Evolutionary conservation across 2,888 invertebrate species (phyloP).

Genomic region (Opisthograptis luteolata): DNA sequence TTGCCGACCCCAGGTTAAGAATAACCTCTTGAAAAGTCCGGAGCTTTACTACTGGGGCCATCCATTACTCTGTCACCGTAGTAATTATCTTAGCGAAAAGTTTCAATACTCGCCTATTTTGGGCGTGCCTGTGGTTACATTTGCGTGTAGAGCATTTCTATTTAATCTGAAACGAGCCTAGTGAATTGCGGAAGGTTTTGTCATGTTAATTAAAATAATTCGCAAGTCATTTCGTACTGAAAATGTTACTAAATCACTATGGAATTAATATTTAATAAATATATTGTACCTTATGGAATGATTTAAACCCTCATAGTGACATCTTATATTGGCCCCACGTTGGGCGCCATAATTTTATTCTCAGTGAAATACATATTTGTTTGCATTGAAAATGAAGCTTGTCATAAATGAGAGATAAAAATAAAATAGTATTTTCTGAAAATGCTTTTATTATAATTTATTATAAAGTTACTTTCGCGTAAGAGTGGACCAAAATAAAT

Average conservation of each 20-base stretch:
- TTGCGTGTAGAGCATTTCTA: not conserved
- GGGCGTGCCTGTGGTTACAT: not conserved
- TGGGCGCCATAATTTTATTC: constrained; percentile 36
- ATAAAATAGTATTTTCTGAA: too few species aligned
- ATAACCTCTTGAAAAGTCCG: not conserved
- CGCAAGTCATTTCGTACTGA: too few species aligned
- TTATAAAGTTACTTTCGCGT: too few species aligned
- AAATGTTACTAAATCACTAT: too few species aligned
- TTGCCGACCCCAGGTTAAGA: too few species aligned
- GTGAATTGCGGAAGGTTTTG: not conserved
- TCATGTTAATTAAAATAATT: constrained; percentile 10
- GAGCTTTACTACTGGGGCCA: not conserved
- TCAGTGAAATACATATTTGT: not conserved
- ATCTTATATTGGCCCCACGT: constrained; percentile 31
- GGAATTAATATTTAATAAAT: too few species aligned
- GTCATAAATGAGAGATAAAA: not conserved
- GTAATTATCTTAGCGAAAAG: constrained; percentile 6
- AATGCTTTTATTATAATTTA: too few species aligned
- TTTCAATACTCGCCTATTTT: constrained; percentile 8
- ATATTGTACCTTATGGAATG: too few species aligned
- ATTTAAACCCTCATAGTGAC: not conserved
- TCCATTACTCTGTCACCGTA: not conserved
- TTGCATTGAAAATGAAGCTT: not conserved
- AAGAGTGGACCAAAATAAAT: too few species aligned
- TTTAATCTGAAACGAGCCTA: not conserved